Base-by-base conservation (phyloP, 1,140 invertebrate species). In the Triops longicaudatus region DNA sequence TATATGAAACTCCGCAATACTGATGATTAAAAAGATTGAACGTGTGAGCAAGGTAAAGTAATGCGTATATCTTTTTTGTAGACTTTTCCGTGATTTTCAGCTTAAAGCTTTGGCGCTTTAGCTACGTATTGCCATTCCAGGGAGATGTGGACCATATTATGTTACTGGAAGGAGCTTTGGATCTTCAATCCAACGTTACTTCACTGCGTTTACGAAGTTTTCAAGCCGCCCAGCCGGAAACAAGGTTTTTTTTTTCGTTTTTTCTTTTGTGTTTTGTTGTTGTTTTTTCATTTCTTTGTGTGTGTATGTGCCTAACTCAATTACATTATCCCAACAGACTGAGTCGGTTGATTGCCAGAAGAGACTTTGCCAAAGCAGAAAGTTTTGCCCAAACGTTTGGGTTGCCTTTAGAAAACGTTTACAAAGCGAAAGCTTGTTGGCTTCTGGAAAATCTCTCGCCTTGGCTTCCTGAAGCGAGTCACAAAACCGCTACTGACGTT, bases 351-450 rank as follows among this genome's bases (percentile, higher is more conserved):
- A 74, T 79, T 26, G 41, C 74, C 37, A 26, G 79, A 72, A 75
- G 76, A 14, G 79, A 77, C 4, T 79, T 79, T 78, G 78, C 72
- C 26, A 78, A 79, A 41, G 79, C 78, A 4, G 28, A 72, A 27
- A 72, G 63, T 14, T 79, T 79, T 72, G 79, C 78, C 22, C 26
- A 77, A 43, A 72, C 44, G 12, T 79, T 79, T 73, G 42, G 50
- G 5, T 71, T 79, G 27, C 42, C 73, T 11, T 26, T 28, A 14
- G 73, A 79, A 43, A 27, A 22, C 14, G 74, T 79, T 14, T 79
- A 79, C 76, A 78, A 42, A n/a, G 78, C 78, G 7, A 79, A 79
- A 74, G 76, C 75, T 7, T n/a, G 74, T 27, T 73, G 75, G 75
- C 75, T 79, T 11, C 44, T 79, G 1, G 78, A 79, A 3, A 42